phyloP scores from a whole-genome alignment of 2,888 invertebrate species.

The Cremastinae sp. region DNA sequence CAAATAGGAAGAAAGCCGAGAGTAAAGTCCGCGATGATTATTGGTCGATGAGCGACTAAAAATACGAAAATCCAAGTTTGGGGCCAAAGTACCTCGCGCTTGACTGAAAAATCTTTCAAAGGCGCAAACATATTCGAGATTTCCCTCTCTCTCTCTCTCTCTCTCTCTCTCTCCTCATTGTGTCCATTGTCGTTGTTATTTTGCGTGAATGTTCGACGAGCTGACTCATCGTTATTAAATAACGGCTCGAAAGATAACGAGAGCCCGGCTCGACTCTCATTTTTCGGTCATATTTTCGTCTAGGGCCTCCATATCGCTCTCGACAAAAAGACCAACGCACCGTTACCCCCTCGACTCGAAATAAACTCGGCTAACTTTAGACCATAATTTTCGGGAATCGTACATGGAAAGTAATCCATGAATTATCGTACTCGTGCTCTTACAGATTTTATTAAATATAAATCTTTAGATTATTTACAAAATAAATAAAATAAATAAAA shows the following conservation, averaged over 20 bases:
- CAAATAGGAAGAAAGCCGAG: background rate
- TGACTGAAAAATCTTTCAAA: background rate
- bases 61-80: conserved; percentile 21
- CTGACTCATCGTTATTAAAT: conserved; percentile 34
- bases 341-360: conserved; percentile 18
- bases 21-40: conserved; percentile 11
- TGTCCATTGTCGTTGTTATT: background rate
- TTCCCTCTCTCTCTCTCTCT: background rate
- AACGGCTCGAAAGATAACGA: conserved; percentile 38
- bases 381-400: conserved; percentile 8
- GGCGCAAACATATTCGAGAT: no score
- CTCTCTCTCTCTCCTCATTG: background rate
- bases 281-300: background rate
- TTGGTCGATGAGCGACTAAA: background rate
- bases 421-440: no score
- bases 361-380: conserved; percentile 19
- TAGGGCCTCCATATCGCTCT: conserved; percentile 3
- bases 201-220: background rate
- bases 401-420: background rate
- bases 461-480: no score
- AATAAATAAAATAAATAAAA: no score
- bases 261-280: background rate
- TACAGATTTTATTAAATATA: no score
- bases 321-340: conserved; percentile 20
- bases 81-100: conserved; percentile 16